A percentile compares a stretch with the other conserved stretches of the same genome.
Conservation (phyloP, 2,113 vertebrate genomes). For the Taurulus bubalis region DNA sequence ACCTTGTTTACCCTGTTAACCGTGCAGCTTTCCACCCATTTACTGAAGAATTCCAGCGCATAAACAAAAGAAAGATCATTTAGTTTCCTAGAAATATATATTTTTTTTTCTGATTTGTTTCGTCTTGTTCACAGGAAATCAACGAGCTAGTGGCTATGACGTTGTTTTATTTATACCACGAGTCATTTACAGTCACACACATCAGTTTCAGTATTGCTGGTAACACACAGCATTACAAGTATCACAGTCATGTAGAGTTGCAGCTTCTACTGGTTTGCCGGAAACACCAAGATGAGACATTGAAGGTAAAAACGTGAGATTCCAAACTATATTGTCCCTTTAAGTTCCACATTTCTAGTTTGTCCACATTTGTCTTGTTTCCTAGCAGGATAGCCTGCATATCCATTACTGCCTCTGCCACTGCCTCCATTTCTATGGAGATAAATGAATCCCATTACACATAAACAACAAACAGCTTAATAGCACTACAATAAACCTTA, state of each 20-base stretch:
- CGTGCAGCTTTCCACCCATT: neutral
- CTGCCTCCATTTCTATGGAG: constrained; percentile 79
- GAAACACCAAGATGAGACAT: constrained; percentile 5
- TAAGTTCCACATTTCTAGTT: constrained; percentile 46
- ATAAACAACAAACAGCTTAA: constrained; percentile 47
- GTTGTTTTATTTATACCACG: constrained; percentile 52
- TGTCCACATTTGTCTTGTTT: constrained; percentile 60
- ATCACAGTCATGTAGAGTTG: constrained; percentile 23
- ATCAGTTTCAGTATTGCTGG: constrained; percentile 39
- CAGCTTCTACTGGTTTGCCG: constrained; percentile 16
- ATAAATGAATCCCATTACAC: constrained; percentile 65
- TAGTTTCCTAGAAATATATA: neutral
- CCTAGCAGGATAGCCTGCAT: constrained; percentile 50
- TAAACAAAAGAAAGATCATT: neutral
- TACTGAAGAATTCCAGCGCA: neutral
- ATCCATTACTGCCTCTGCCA: constrained; percentile 74
- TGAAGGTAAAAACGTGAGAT: constrained; percentile 22
- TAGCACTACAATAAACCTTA: constrained; percentile 23
- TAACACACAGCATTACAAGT: constrained; percentile 10
- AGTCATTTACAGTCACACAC: constrained; percentile 29
- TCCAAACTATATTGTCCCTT: constrained; percentile 62
- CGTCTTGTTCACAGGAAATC: constrained; percentile 24
- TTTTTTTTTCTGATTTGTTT: neutral
- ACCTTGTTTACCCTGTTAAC: no score
- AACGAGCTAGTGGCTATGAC: neutral